Percentiles rank a stretch among this genome's conserved stretches.
phyloP scores from a whole-genome alignment of 1,140 invertebrate genomes.

The Pseudomyrmex flavicornis region DNA sequence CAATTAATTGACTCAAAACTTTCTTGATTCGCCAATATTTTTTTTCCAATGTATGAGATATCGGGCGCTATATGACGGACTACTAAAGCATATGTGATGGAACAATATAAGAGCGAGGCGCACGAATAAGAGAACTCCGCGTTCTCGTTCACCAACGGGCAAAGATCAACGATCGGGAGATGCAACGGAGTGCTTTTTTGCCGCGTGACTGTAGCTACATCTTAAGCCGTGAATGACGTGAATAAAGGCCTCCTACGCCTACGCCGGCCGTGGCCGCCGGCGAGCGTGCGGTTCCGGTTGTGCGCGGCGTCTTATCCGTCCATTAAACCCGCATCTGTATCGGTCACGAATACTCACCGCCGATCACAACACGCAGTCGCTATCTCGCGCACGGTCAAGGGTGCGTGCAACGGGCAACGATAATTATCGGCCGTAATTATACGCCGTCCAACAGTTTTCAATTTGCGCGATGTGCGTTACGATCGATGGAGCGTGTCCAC shows the following conservation, averaged over 20 bases:
- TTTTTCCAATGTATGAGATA: too few species aligned
- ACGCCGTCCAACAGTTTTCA: constrained; percentile 37
- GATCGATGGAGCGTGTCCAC: constrained; percentile 5
- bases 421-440: constrained; percentile 45
- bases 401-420: constrained; percentile 10
- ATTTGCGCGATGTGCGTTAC: constrained; percentile 19
- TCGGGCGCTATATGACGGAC: too few species aligned
- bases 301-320: constrained; percentile 31
- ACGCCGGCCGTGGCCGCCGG: constrained; percentile 21
- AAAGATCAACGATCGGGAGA: constrained; percentile 55
- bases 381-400: not conserved
- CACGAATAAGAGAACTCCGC: not conserved
- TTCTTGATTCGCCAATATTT: too few species aligned
- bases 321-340: constrained; percentile 66
- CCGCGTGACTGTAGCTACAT: not conserved
- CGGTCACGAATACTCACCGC: constrained; percentile 58
- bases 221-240: constrained; percentile 57
- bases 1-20: too few species aligned
- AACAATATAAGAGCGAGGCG: not conserved
- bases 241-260: constrained; percentile 52
- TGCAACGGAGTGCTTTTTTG: constrained; percentile 18
- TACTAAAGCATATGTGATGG: constrained; percentile 4
- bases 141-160: constrained; percentile 42
- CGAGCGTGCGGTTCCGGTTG: constrained; percentile 31
- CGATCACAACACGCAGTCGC: constrained; percentile 1